Evolutionary conservation across 1,140 invertebrate species (phyloP).

Genomic region (Streblospio benedicti): DNA sequence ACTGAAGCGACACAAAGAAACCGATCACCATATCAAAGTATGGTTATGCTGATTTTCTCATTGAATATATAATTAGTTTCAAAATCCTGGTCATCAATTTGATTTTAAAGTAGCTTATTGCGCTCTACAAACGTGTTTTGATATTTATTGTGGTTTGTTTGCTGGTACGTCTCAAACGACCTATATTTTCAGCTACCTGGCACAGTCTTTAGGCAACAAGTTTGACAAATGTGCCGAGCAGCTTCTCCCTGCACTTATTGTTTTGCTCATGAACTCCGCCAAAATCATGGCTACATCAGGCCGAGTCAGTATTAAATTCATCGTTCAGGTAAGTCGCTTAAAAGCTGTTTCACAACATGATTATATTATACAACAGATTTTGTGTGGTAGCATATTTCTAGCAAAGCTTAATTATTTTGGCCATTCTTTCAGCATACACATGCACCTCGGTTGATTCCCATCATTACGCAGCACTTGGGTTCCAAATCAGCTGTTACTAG

Average conservation of each 20-base stretch:
- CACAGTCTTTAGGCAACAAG: constrained; percentile 70
- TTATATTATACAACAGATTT: too few species aligned
- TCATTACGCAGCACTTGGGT: constrained; percentile 66
- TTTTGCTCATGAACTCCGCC: constrained; percentile 88
- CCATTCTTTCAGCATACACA: constrained; percentile 65
- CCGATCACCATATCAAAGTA: too few species aligned
- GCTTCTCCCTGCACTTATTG: constrained; percentile 73
- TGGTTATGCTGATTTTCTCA: too few species aligned
- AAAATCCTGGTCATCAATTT: too few species aligned
- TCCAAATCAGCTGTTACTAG: constrained; percentile 90
- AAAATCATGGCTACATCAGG: constrained; percentile 91
- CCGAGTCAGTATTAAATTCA: constrained; percentile 75
- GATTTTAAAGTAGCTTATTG: too few species aligned
- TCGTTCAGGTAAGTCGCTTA: constrained; percentile 58
- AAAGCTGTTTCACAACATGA: constrained; percentile 3
- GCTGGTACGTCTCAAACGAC: too few species aligned
- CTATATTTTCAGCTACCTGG: constrained; percentile 62
- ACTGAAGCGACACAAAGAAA: too few species aligned
- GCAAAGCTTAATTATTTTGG: too few species aligned
- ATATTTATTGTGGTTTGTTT: too few species aligned
- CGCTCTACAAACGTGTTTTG: too few species aligned
- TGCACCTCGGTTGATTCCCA: constrained; percentile 71
- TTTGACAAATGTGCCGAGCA: constrained; percentile 76
- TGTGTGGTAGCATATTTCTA: too few species aligned
- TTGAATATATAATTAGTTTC: too few species aligned